Conservation (phyloP, 2,797 vertebrate genomes). For the Etheostoma nigrum region DNA sequence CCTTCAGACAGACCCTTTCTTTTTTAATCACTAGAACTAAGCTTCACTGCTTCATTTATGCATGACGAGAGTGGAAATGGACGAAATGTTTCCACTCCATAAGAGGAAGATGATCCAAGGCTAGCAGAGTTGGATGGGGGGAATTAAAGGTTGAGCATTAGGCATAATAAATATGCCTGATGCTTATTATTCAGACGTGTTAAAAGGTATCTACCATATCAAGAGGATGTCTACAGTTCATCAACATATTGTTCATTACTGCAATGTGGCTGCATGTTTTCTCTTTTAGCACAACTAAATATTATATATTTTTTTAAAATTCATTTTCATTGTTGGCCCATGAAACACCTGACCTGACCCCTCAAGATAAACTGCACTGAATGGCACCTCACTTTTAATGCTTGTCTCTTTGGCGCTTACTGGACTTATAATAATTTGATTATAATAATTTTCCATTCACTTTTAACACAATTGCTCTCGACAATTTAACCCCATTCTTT, state of each 20-base stretch:
- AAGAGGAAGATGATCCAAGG: slow-evolving; percentile 76
- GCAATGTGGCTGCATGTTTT: slow-evolving; percentile 59
- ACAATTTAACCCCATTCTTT: slow-evolving; percentile 28
- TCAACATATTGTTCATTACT: slow-evolving; percentile 46
- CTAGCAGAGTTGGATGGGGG: slow-evolving; percentile 56
- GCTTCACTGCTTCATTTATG: slow-evolving; percentile 79
- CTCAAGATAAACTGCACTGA: slow-evolving; percentile 46
- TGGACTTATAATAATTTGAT: slow-evolving; percentile 24
- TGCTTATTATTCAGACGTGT: slow-evolving; percentile 52
- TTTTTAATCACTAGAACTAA: slow-evolving; percentile 72
- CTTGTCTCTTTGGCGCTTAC: slow-evolving; percentile 43
- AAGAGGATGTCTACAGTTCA: slow-evolving; percentile 47
- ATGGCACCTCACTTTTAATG: slow-evolving; percentile 44
- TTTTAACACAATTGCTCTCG: slow-evolving; percentile 33
- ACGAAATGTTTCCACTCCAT: slow-evolving; percentile 77
- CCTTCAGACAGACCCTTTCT: slow-evolving; percentile 56
- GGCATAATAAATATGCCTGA: slow-evolving; percentile 61
- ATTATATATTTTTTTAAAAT: slow-evolving; percentile 33
- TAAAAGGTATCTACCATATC: slow-evolving; percentile 52
- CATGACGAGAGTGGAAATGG: slow-evolving; percentile 73
- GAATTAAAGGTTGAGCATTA: slow-evolving; percentile 41
- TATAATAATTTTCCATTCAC: slow-evolving; percentile 25
- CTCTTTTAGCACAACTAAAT: slow-evolving; percentile 30
- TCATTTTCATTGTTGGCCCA: slow-evolving; percentile 50
- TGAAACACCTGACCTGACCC: slow-evolving; percentile 35